Conservation (phyloP, 2,888 invertebrate genomes). For the Dorcus parallelipipedus region DNA sequence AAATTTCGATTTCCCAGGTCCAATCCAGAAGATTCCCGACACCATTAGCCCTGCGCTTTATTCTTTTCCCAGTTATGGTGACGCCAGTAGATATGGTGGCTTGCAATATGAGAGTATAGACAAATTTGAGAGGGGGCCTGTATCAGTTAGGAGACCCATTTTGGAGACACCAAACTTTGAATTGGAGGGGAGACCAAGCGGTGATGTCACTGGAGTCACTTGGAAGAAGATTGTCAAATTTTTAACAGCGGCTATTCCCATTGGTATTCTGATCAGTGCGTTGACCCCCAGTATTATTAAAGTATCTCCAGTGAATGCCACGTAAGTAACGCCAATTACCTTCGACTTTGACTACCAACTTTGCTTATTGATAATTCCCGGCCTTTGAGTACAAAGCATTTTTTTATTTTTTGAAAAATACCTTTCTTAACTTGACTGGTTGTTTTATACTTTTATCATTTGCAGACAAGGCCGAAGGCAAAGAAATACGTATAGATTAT, state of each 20-base stretch:
- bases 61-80: too few relatives aligned
- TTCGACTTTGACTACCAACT: background rate
- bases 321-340: constrained; percentile 33
- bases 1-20: constrained; percentile 11
- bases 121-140: background rate
- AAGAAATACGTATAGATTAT: too few relatives aligned
- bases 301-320: constrained; percentile 48
- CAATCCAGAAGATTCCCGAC: background rate
- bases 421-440: too few relatives aligned
- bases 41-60: background rate
- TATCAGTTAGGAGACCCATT: background rate
- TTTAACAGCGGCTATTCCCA: constrained; percentile 65
- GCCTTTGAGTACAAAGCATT: too few relatives aligned
- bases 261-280: constrained; percentile 68
- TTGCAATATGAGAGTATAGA: background rate
- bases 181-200: constrained; percentile 4
- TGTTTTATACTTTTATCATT: too few relatives aligned
- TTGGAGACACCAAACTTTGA: background rate
- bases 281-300: constrained; percentile 65
- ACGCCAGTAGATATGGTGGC: background rate
- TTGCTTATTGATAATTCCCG: background rate
- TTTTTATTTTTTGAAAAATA: too few relatives aligned
- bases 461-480: too few relatives aligned
- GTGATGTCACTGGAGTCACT: constrained; percentile 41
- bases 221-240: constrained; percentile 64